Evolutionary conservation across 2,113 vertebrate species (phyloP), one percentile per base, ranked within the genome.

Genomic region (Boleophthalmus pectinirostris): DNA sequence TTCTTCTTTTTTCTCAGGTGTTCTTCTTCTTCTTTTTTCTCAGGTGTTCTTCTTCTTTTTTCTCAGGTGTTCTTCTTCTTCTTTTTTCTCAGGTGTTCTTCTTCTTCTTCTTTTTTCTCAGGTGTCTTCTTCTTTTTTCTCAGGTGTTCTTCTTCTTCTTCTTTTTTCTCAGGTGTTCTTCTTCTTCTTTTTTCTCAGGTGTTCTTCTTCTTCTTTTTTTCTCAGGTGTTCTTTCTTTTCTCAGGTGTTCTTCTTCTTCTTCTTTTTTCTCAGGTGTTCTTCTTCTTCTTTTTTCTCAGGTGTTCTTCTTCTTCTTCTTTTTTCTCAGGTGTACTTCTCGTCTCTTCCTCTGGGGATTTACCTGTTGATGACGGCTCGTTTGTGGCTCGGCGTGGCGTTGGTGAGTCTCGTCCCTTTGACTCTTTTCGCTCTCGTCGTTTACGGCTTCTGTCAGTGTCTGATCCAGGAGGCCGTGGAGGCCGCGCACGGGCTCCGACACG

Each of bases 291-390:
- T 1, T 14, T 46, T 3, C 45, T 46, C 45, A 46, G 45, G 11
- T 46, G 11, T 46, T 13, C 45, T 46, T 46, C 45, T 46, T 14
- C 45, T 46, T 12, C 10, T 14, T 14, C 14, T 14, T 11, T 46
- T 23, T 7, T 65, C 25, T 1, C 83, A 92, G 90, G 90, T 92
- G 71, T 97, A 95, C 88, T 95, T 96, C 90, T 95, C 94, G 89
- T 96, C 96, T 0, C 88, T 96, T 82, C 95, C 96, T 12, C 89
- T 96, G 0, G 96, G 96, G 74, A 95, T 96, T 80, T 97, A 97
- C 89, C 93, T 97, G 73, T 92, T 97, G 82, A 96, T 97, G 92
- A 94, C 94, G 7, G 93, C 93, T 81, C 94, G 93, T 80, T 93
- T 95, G 78, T 88, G 90, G 73, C 84, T 95, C 77, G 96, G 96